phyloP scores from a whole-genome alignment of 2,888 invertebrate genomes.

The Drosophila colorata region DNA sequence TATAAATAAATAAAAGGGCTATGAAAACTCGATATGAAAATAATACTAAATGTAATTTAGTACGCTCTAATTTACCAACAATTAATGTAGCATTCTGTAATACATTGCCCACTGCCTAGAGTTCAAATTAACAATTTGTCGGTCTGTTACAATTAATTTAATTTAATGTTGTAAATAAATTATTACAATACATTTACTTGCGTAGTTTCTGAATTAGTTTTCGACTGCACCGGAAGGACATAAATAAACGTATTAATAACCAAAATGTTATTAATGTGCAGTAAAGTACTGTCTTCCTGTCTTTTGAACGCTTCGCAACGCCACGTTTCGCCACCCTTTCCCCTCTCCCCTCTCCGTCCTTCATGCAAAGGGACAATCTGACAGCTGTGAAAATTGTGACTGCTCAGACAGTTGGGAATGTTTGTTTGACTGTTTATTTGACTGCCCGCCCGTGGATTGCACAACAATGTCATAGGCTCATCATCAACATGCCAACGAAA shows the following conservation, averaged over 20 bases:
- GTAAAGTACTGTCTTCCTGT: conserved; percentile 38
- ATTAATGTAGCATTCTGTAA: background rate
- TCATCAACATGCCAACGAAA: conserved; percentile 67
- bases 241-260: conserved; percentile 26
- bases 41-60: conserved; percentile 22
- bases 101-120: background rate
- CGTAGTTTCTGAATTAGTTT: conserved; percentile 33
- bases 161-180: conserved; percentile 64
- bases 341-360: background rate
- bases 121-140: conserved; percentile 42
- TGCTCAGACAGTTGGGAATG: conserved; percentile 37
- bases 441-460: conserved; percentile 38
- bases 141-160: conserved; percentile 44
- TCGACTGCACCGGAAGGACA: conserved; percentile 48
- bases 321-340: background rate
- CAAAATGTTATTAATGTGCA: conserved; percentile 56
- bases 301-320: background rate
- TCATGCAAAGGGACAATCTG: conserved; percentile 5
- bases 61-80: conserved; percentile 5
- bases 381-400: conserved; percentile 55
- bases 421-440: conserved; percentile 48
- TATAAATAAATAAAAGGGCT: background rate
- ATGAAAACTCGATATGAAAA: background rate
- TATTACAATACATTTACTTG: conserved; percentile 45
- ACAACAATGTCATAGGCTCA: conserved; percentile 65